Conservation (phyloP, 2,113 vertebrate genomes). For the Embiotoca jacksoni region DNA sequence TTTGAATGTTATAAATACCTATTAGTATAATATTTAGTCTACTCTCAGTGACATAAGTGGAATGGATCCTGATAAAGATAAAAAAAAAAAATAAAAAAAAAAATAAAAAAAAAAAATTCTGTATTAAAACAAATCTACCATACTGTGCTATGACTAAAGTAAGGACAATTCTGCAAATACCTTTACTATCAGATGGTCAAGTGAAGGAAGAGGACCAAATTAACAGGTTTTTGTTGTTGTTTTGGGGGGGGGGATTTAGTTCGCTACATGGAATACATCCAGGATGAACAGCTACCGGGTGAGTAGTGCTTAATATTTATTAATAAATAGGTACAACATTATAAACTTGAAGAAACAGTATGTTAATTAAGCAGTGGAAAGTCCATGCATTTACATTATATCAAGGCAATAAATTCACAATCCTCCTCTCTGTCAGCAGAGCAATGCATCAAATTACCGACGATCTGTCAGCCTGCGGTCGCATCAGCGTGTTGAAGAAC, state of each 20-base stretch:
- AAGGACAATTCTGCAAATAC: too few species aligned
- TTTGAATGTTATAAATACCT: too few species aligned
- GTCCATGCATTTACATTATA: background rate
- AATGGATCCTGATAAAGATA: background rate
- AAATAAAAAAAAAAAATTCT: too few species aligned
- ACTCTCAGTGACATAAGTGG: background rate
- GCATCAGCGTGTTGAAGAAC: conserved; percentile 19
- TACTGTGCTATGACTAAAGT: background rate
- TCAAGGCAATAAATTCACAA: background rate
- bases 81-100: background rate
- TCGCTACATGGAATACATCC: conserved; percentile 18
- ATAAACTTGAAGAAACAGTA: too few species aligned
- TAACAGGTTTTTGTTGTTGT: background rate
- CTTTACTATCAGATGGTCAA: background rate
- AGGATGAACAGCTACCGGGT: conserved; percentile 31
- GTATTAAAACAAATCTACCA: background rate
- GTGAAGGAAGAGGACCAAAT: background rate
- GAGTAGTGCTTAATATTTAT: conserved; percentile 19
- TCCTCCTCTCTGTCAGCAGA: conserved; percentile 51
- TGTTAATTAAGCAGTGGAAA: too few species aligned
- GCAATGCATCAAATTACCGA: conserved; percentile 1
- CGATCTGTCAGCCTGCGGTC: background rate
- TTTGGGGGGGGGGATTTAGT: conserved; percentile 24
- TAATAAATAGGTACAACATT: background rate
- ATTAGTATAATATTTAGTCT: background rate